phyloP scores from a whole-genome alignment of 1,140 invertebrate genomes.

The Pteromalus puparum region DNA sequence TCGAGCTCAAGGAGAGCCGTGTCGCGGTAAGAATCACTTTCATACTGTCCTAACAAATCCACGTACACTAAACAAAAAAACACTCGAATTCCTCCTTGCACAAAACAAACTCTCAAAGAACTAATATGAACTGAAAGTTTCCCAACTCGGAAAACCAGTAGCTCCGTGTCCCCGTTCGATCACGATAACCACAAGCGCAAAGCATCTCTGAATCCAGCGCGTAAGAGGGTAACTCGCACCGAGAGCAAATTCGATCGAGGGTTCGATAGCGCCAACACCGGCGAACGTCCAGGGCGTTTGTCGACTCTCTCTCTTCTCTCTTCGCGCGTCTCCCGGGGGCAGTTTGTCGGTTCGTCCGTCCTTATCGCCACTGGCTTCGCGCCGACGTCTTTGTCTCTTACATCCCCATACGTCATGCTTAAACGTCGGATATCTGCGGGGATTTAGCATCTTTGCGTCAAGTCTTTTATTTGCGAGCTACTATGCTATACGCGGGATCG shows the following conservation, averaged over 20 bases:
- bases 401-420: constrained; percentile 36
- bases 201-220: background rate
- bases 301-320: constrained; percentile 52
- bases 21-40: constrained; percentile 90
- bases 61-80: background rate
- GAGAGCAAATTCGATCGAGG: constrained; percentile 55
- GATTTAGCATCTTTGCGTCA: constrained; percentile 43
- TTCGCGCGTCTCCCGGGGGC: constrained; percentile 64
- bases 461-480: constrained; percentile 1
- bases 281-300: constrained; percentile 60
- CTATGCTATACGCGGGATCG: too few species aligned
- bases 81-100: too few species aligned
- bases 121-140: too few species aligned
- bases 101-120: too few species aligned
- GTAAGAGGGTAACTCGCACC: background rate
- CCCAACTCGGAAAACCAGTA: too few species aligned
- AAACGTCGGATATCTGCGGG: constrained; percentile 29
- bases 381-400: constrained; percentile 45
- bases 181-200: background rate
- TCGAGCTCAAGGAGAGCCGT: constrained; percentile 97
- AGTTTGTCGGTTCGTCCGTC: constrained; percentile 70
- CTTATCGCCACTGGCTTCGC: constrained; percentile 50
- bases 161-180: background rate
- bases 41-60: background rate
- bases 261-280: constrained; percentile 58